phyloP scores from a whole-genome alignment of 2,888 invertebrate species.

The Caenorhabditis panamensis region DNA sequence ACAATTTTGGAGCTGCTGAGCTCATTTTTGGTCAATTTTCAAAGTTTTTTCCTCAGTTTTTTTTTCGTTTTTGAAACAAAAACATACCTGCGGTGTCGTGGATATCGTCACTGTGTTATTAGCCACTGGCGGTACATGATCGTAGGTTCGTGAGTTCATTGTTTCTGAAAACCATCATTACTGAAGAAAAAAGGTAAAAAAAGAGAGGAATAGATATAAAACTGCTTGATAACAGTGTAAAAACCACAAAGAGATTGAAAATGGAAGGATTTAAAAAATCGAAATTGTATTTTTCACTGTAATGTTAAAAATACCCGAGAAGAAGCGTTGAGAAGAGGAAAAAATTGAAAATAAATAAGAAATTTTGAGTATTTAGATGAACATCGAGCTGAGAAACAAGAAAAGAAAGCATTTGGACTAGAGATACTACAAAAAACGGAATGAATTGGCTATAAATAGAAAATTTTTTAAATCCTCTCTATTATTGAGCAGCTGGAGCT shows the following conservation, averaged over 20 bases:
- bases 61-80: background rate
- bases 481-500: constrained; percentile 38
- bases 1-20: too few relatives aligned
- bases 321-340: background rate
- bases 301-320: constrained; percentile 21
- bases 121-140: constrained; percentile 57
- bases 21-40: background rate
- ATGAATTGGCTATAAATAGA: constrained; percentile 8
- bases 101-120: constrained; percentile 62
- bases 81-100: constrained; percentile 42
- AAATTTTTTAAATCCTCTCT: background rate
- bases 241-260: background rate
- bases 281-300: background rate
- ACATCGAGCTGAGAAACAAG: constrained; percentile 12
- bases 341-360: background rate
- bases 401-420: background rate
- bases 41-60: too few relatives aligned
- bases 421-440: background rate
- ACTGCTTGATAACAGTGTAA: constrained; percentile 3
- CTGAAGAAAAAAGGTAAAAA: background rate
- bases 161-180: constrained; percentile 3
- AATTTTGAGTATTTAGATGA: background rate
- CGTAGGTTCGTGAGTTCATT: constrained; percentile 58
- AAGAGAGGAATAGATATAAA: background rate
- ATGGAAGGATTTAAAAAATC: background rate